A percentile compares a stretch with the other conserved stretches of the same genome.
Conservation (phyloP, 2,888 invertebrate genomes). For the Limnephilus auricula region DNA sequence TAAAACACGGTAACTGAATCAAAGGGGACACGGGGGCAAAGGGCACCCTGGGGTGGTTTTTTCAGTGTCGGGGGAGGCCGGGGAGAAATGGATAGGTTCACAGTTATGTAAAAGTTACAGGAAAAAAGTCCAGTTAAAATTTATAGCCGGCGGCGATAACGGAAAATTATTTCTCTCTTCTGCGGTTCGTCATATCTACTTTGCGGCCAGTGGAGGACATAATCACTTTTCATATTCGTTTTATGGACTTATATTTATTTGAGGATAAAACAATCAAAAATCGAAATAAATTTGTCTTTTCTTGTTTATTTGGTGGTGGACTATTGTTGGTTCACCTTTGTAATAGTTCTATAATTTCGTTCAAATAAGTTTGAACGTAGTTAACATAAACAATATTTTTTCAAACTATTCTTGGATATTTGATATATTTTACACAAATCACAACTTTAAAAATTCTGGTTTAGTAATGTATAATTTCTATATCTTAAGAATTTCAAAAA, state of each 20-base stretch:
- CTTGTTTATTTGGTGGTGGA: too few species aligned
- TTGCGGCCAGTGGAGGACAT: slow-evolving; percentile 47
- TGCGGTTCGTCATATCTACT: slow-evolving; percentile 64
- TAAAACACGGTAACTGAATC: slow-evolving; percentile 36
- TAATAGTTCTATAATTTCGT: too few species aligned
- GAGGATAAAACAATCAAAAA: not conserved
- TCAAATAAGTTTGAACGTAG: too few species aligned
- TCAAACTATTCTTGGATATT: too few species aligned
- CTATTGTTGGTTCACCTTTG: too few species aligned
- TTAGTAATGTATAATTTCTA: too few species aligned
- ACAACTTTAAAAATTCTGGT: too few species aligned
- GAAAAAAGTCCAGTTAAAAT: slow-evolving; percentile 66
- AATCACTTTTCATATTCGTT: not conserved
- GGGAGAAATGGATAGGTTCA: slow-evolving; percentile 62
- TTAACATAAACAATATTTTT: too few species aligned
- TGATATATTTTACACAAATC: too few species aligned
- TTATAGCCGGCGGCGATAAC: slow-evolving; percentile 66
- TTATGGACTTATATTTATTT: not conserved
- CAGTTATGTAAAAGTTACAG: slow-evolving; percentile 66
- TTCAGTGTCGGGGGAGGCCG: slow-evolving; percentile 33
- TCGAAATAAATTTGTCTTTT: too few species aligned
- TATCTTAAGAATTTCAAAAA: too few species aligned
- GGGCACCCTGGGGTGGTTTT: slow-evolving; percentile 30
- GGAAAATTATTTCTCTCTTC: slow-evolving; percentile 66
- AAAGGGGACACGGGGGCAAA: slow-evolving; percentile 25